Evolutionary conservation across 2,888 invertebrate genomes (phyloP).

Genomic region (Eurytoma adleriae): DNA sequence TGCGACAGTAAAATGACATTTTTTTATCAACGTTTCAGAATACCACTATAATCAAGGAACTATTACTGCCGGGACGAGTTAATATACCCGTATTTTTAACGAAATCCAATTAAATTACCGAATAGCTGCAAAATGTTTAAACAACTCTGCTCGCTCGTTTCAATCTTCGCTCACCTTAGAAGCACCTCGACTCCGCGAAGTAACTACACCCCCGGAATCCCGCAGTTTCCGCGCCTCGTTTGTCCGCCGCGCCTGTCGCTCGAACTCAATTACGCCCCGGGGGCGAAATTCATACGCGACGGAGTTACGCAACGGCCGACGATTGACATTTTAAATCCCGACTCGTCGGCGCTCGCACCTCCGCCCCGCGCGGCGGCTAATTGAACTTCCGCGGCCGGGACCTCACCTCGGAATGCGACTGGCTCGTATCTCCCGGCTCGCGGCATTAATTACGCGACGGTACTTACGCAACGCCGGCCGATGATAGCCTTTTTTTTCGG

Average conservation of each 20-base stretch:
- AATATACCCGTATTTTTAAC: too few relatives aligned
- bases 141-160: too few relatives aligned
- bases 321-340: conserved; percentile 20
- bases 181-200: too few relatives aligned
- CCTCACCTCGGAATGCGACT: background rate
- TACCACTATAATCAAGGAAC: too few relatives aligned
- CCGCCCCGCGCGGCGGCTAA: conserved; percentile 14
- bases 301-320: background rate
- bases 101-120: too few relatives aligned
- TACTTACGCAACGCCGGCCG: background rate
- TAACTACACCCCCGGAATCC: background rate
- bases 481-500: too few relatives aligned
- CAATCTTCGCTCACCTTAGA: too few relatives aligned
- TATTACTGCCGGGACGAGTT: too few relatives aligned
- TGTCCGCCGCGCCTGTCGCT: background rate
- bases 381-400: conserved; percentile 17
- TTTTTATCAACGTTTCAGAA: too few relatives aligned
- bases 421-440: conserved; percentile 39
- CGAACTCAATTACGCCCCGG: background rate
- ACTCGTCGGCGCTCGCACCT: too few relatives aligned
- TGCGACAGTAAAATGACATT: too few relatives aligned
- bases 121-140: too few relatives aligned
- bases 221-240: background rate
- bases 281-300: conserved; percentile 8
- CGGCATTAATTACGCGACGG: conserved; percentile 49